phyloP scores from a whole-genome alignment of 1,140 invertebrate species.

The Drosophila auraria region DNA sequence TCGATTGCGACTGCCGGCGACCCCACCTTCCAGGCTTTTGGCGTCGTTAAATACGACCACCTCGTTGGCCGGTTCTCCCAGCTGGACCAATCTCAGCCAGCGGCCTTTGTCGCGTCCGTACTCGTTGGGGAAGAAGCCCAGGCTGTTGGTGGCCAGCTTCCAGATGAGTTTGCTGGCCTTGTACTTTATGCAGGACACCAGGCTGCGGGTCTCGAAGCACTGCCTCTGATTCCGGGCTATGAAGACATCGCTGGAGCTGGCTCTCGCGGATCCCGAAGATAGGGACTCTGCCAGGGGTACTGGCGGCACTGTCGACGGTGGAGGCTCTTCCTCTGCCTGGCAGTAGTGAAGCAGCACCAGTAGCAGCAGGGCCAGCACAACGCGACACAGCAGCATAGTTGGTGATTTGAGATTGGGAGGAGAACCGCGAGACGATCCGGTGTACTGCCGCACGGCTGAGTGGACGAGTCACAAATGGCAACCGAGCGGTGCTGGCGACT shows the following conservation, averaged over 20 bases:
- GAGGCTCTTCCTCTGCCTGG: conserved; percentile 28
- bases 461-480: conserved; percentile 75
- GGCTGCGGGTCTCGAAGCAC: conserved; percentile 74
- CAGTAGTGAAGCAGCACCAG: conserved; percentile 56
- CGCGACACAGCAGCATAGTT: conserved; percentile 46
- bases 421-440: conserved; percentile 19
- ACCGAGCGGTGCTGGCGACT: conserved; percentile 54
- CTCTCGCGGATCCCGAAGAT: conserved; percentile 22
- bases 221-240: conserved; percentile 71
- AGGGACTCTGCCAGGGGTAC: conserved; percentile 1
- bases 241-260: conserved; percentile 62
- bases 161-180: conserved; percentile 75
- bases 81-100: conserved; percentile 67
- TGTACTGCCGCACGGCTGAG: conserved; percentile 60
- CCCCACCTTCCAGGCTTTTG: conserved; percentile 76
- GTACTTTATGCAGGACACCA: conserved; percentile 83
- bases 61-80: conserved; percentile 73
- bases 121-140: conserved; percentile 80
- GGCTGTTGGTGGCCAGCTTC: conserved; percentile 78
- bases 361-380: conserved; percentile 53
- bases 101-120: conserved; percentile 69
- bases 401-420: not conserved
- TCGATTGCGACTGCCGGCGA: conserved; percentile 25
- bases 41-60: conserved; percentile 75
- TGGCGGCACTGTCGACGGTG: not conserved